Evolutionary conservation across 2,888 invertebrate species (phyloP).

Genomic region (Drosophila greeni): DNA sequence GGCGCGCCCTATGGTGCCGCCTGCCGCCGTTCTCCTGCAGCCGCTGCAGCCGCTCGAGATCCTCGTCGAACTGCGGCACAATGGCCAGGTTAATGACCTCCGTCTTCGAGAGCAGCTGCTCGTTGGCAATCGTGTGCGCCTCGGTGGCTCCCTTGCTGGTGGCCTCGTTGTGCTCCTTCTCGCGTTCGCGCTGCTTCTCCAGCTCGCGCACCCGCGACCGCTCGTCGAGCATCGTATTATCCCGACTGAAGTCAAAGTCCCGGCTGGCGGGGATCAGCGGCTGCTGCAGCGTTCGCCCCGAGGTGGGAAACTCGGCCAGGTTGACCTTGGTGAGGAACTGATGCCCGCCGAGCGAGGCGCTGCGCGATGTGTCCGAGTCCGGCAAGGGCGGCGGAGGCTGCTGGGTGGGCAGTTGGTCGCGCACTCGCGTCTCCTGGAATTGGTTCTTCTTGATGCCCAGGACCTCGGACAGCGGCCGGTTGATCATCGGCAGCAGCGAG

Average conservation of each 20-base stretch:
- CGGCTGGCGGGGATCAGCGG: slow-evolving; percentile 56
- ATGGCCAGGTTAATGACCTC: slow-evolving; percentile 79
- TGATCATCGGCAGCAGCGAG: slow-evolving; percentile 78
- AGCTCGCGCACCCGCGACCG: slow-evolving; percentile 71
- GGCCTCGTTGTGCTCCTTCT: slow-evolving; percentile 59
- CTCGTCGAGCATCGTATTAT: slow-evolving; percentile 77
- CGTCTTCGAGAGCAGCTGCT: slow-evolving; percentile 77
- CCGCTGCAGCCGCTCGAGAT: slow-evolving; percentile 77
- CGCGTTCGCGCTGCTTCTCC: slow-evolving; percentile 59
- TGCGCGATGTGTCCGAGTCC: slow-evolving; percentile 38
- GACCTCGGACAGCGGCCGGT: slow-evolving; percentile 79
- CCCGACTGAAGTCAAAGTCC: slow-evolving; percentile 78
- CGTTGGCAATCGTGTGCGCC: slow-evolving; percentile 72
- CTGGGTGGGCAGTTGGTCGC: slow-evolving; percentile 70
- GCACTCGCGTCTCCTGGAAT: slow-evolving; percentile 78
- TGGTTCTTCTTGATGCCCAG: slow-evolving; percentile 79
- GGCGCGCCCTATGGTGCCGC: slow-evolving; percentile 76
- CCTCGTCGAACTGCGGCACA: slow-evolving; percentile 79
- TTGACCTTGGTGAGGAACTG: slow-evolving; percentile 77
- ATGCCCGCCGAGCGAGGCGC: slow-evolving; percentile 17
- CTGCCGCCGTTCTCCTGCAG: slow-evolving; percentile 74
- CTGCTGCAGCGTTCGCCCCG: slow-evolving; percentile 60
- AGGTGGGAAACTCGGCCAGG: slow-evolving; percentile 76
- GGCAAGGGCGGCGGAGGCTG: slow-evolving; percentile 59
- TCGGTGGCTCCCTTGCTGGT: slow-evolving; percentile 56